These are phyloP conservation scores for Diadophis punctatus DNA, from an alignment of 2,113 vertebrate species.

Conservation along the genomic window DNA sequence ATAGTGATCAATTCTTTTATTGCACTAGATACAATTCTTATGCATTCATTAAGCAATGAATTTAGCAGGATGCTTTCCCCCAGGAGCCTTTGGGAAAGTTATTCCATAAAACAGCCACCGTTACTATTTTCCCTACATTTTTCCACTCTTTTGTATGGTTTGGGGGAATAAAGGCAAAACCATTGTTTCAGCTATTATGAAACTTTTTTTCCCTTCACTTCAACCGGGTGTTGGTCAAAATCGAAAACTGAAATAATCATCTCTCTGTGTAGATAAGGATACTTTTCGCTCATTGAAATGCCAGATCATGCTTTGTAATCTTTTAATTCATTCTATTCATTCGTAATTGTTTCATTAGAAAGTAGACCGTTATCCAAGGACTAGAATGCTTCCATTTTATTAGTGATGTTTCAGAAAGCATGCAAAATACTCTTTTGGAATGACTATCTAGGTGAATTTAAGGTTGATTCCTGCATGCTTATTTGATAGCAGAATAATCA, in stretches of 20 bases:
- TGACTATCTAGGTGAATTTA: background rate
- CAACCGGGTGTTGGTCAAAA: background rate
- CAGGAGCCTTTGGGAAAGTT: slow-evolving; percentile 39
- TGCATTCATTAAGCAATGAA: slow-evolving; percentile 58
- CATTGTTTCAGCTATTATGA: background rate
- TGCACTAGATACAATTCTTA: slow-evolving; percentile 55
- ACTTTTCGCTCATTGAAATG: background rate
- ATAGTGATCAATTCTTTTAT: slow-evolving; percentile 55
- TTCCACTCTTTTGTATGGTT: slow-evolving; percentile 6
- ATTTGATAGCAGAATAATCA: background rate
- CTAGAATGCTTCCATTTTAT: background rate
- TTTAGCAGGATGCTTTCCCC: slow-evolving; percentile 47
- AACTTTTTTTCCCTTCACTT: slow-evolving; percentile 31
- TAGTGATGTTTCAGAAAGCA: background rate
- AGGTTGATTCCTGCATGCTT: background rate
- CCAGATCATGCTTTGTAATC: background rate
- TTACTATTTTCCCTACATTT: slow-evolving; percentile 26
- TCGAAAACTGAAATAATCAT: background rate
- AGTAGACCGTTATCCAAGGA: background rate
- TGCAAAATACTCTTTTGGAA: background rate
- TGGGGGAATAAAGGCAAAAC: background rate
- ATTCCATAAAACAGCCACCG: slow-evolving; percentile 35
- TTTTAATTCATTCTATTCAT: background rate
- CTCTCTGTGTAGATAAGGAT: background rate
- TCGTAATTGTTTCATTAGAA: background rate